phyloP scores from a whole-genome alignment of 2,888 invertebrate species.

The Caenorhabditis panamensis region DNA sequence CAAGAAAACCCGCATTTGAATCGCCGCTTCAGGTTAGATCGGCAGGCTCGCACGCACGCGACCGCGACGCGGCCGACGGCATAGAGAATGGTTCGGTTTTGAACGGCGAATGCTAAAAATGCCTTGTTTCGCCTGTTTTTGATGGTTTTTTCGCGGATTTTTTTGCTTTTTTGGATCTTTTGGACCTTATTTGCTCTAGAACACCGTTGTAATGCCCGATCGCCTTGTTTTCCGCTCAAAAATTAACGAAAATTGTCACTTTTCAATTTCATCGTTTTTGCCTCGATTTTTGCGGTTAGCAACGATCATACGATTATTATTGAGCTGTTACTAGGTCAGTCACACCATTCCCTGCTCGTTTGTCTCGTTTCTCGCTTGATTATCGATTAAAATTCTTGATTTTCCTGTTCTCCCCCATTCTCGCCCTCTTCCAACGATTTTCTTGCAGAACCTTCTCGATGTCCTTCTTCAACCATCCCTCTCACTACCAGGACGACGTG shows the following conservation, averaged over 20 bases:
- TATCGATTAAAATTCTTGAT: background rate
- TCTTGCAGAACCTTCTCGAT: too few species aligned
- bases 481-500: slow-evolving; percentile 8
- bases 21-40: slow-evolving; percentile 41
- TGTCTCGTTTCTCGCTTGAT: background rate
- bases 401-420: background rate
- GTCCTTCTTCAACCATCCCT: slow-evolving; percentile 38
- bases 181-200: too few species aligned
- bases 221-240: too few species aligned
- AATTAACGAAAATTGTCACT: too few species aligned
- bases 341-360: background rate
- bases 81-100: slow-evolving; percentile 4
- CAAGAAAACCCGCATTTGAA: slow-evolving; percentile 28
- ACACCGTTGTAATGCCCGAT: too few species aligned
- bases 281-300: background rate
- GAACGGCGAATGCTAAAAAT: background rate
- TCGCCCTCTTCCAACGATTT: too few species aligned
- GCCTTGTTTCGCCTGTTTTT: slow-evolving; percentile 6
- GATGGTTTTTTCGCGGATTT: background rate
- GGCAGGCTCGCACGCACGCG: slow-evolving; percentile 39
- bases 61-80: slow-evolving; percentile 33
- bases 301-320: background rate
- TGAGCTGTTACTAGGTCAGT: slow-evolving; percentile 14
- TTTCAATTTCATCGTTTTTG: background rate
- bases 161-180: background rate